Conservation (phyloP, 2,113 vertebrate species). For the Oncorhynchus tshawytscha region DNA sequence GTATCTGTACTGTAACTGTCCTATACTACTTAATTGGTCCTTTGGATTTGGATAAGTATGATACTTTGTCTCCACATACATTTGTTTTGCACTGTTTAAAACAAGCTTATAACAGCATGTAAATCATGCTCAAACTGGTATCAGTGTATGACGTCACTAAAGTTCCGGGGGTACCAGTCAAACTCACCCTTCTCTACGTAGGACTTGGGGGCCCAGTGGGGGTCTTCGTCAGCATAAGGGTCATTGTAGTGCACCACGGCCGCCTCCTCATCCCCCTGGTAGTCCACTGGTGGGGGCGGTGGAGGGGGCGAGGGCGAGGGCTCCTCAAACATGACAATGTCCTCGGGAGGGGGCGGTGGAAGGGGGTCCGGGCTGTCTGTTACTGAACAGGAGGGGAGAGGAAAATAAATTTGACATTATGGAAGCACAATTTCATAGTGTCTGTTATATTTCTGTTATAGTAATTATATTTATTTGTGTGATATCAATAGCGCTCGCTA, state of each 20-base stretch:
- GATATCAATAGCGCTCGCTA: too few species aligned
- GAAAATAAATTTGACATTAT: not conserved
- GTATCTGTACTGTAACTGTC: too few species aligned
- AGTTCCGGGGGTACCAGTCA: not conserved
- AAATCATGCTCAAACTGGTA: not conserved
- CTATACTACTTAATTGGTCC: too few species aligned
- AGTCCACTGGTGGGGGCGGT: slow-evolving; percentile 93
- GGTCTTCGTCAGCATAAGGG: slow-evolving; percentile 95
- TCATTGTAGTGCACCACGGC: slow-evolving; percentile 94
- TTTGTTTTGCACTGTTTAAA: too few species aligned
- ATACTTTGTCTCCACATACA: too few species aligned
- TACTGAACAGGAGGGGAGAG: slow-evolving; percentile 68
- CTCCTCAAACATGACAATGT: slow-evolving; percentile 92
- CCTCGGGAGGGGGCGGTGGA: slow-evolving; percentile 92
- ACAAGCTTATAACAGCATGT: too few species aligned
- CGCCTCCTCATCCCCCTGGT: slow-evolving; percentile 94
- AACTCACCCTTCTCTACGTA: slow-evolving; percentile 93
- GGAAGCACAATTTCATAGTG: too few species aligned
- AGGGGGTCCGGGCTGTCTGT: slow-evolving; percentile 96
- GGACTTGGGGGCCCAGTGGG: slow-evolving; percentile 93
- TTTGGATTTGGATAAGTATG: too few species aligned
- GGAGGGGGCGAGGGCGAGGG: slow-evolving; percentile 90
- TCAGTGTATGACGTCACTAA: not conserved
- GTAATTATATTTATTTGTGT: too few species aligned
- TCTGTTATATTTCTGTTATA: too few species aligned